These are phyloP conservation scores for Oceanodroma leucorhoa DNA, from an alignment of 2,797 vertebrate species.

Conservation along the genomic window DNA sequence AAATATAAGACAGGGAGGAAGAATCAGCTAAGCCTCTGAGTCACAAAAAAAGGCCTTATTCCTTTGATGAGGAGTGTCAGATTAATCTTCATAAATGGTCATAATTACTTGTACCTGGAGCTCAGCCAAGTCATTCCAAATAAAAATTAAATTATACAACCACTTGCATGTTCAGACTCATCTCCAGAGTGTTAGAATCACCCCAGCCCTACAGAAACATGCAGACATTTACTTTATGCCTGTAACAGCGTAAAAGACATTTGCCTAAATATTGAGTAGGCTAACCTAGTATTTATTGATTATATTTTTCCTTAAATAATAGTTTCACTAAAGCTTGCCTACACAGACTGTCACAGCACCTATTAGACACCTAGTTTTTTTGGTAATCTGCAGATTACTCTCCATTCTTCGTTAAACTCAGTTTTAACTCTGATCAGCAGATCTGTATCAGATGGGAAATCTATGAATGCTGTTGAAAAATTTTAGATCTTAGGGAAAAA, in stretches of 20 bases:
- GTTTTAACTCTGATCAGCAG: not conserved
- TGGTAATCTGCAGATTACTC: not conserved
- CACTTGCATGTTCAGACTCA: not conserved
- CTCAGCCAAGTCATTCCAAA: slow-evolving; percentile 6
- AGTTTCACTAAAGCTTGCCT: not conserved
- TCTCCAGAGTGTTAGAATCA: not conserved
- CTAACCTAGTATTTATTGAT: not conserved
- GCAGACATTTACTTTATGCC: not conserved
- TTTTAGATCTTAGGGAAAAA: not conserved
- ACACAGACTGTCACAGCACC: not conserved
- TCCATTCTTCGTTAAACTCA: not conserved
- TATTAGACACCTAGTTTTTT: not conserved
- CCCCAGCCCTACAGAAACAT: not conserved
- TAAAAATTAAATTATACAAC: not conserved
- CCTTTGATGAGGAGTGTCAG: slow-evolving; percentile 29
- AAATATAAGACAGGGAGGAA: not conserved
- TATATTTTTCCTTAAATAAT: not conserved
- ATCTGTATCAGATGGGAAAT: not conserved
- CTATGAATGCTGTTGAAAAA: not conserved
- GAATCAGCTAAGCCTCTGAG: not conserved
- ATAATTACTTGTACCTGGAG: slow-evolving; percentile 34
- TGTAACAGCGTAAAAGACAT: not conserved
- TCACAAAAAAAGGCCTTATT: not conserved
- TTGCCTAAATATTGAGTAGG: not conserved
- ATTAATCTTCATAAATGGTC: slow-evolving; percentile 53